These are phyloP conservation scores for Orius insidiosus DNA, from an alignment of 1,140 invertebrate species.

Conservation along the genomic window DNA sequence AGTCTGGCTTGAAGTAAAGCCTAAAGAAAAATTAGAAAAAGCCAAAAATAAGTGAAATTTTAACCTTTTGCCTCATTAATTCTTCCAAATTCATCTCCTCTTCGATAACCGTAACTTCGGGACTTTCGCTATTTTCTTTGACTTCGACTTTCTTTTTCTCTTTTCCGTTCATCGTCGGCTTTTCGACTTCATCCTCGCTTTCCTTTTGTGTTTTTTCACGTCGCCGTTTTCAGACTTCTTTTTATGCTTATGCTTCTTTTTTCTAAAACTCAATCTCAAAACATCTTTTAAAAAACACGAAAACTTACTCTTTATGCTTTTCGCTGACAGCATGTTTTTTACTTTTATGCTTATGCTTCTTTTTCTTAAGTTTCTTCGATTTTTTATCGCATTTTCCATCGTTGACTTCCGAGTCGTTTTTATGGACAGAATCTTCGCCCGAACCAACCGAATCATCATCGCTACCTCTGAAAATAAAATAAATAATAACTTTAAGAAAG, in stretches of 20 bases:
- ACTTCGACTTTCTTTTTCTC: conserved; percentile 26
- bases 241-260: conserved; percentile 30
- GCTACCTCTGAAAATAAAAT: too few relatives aligned
- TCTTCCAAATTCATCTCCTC: conserved; percentile 77
- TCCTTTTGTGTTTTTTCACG: conserved; percentile 23
- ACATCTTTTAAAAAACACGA: neutral
- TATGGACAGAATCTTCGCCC: too few relatives aligned
- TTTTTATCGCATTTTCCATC: conserved; percentile 19
- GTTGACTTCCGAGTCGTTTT: neutral
- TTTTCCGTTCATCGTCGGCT: conserved; percentile 16
- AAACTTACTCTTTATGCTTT: conserved; percentile 20
- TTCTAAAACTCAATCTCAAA: conserved; percentile 24
- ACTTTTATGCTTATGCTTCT: conserved; percentile 38
- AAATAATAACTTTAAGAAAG: too few relatives aligned
- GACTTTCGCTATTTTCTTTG: conserved; percentile 51
- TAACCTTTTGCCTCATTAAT: conserved; percentile 70
- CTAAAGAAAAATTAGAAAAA: conserved; percentile 22
- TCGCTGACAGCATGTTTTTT: conserved; percentile 29
- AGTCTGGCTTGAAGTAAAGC: conserved; percentile 38
- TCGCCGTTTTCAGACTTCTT: conserved; percentile 28
- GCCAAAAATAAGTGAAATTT: conserved; percentile 8
- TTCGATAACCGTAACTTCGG: conserved; percentile 57
- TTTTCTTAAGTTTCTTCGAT: conserved; percentile 32
- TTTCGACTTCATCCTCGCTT: conserved; percentile 20
- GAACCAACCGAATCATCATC: too few relatives aligned